Percentiles rank a stretch among this genome's conserved stretches.
Conservation (phyloP, 1,140 invertebrate genomes). For the Teleogryllus occipitalis region DNA sequence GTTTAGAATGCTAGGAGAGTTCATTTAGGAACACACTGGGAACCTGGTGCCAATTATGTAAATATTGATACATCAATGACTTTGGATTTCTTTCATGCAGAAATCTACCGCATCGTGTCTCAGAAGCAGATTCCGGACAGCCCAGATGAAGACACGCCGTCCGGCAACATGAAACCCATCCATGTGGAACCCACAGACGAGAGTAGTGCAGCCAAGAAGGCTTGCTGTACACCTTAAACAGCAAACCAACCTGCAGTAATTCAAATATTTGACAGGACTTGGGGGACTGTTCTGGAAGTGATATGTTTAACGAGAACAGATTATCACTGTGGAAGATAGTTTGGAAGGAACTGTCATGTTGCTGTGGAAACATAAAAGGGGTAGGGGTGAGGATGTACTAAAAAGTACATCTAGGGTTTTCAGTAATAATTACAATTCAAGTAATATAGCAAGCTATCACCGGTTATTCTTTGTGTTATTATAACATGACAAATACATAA, state of each 20-base stretch:
- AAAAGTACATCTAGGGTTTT: conserved; percentile 8
- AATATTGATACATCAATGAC: not conserved
- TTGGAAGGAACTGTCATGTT: not conserved
- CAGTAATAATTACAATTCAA: conserved; percentile 18
- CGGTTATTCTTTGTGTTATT: conserved; percentile 17
- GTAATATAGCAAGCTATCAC: conserved; percentile 13
- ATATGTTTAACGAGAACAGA: not conserved
- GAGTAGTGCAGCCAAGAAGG: conserved; percentile 27
- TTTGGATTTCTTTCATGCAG: conserved; percentile 30
- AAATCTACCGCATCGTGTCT: conserved; percentile 55
- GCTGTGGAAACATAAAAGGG: not conserved
- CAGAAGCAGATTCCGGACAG: conserved; percentile 49
- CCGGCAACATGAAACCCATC: conserved; percentile 34
- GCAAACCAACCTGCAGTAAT: not conserved
- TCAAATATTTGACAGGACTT: not conserved
- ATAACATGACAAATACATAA: conserved; percentile 10
- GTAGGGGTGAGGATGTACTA: not conserved
- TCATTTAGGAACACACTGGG: too few relatives aligned
- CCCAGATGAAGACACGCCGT: conserved; percentile 38
- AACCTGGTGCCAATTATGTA: too few relatives aligned
- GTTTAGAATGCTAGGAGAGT: too few relatives aligned
- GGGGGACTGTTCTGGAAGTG: not conserved
- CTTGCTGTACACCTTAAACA: conserved; percentile 29
- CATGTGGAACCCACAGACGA: conserved; percentile 34
- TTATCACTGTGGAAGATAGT: not conserved